Conservation (phyloP, 2,113 vertebrate species). For the Myrmecobius fasciatus region DNA sequence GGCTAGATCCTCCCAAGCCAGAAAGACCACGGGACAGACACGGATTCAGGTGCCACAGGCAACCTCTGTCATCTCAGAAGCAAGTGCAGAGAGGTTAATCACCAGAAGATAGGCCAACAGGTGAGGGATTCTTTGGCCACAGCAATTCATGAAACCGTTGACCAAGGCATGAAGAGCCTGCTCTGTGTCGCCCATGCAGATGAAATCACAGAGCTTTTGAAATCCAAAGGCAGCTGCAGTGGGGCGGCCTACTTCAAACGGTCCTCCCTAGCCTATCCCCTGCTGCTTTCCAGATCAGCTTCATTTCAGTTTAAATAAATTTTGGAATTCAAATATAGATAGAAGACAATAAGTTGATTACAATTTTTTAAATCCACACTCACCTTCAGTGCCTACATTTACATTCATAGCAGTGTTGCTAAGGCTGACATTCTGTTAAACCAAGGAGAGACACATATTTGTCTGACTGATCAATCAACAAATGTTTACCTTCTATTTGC, state of each 20-base stretch:
- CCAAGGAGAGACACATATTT: slow-evolving; percentile 16
- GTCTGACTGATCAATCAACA: slow-evolving; percentile 28
- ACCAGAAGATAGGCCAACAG: neutral
- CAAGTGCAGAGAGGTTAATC: neutral
- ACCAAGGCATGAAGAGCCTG: neutral
- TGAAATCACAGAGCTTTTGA: neutral
- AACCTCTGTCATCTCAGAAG: neutral
- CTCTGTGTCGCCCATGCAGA: slow-evolving; percentile 14
- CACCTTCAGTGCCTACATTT: slow-evolving; percentile 51
- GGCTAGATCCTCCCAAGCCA: neutral
- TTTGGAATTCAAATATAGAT: slow-evolving; percentile 38
- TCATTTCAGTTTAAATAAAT: slow-evolving; percentile 23
- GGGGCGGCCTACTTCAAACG: slow-evolving; percentile 25
- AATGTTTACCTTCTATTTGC: slow-evolving; percentile 24
- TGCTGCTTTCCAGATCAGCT: slow-evolving; percentile 23
- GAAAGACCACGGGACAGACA: neutral
- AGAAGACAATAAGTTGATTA: slow-evolving; percentile 50
- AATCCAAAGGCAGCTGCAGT: neutral
- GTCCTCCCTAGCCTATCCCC: slow-evolving; percentile 50
- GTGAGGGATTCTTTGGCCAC: neutral
- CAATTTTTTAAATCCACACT: slow-evolving; percentile 40
- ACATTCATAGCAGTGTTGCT: slow-evolving; percentile 29
- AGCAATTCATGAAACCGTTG: neutral
- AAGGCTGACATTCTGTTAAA: slow-evolving; percentile 49
- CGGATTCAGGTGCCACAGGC: neutral